These are phyloP conservation scores for Vandiemenella viatica DNA, from an alignment of 2,888 invertebrate genomes.

Conservation along the genomic window DNA sequence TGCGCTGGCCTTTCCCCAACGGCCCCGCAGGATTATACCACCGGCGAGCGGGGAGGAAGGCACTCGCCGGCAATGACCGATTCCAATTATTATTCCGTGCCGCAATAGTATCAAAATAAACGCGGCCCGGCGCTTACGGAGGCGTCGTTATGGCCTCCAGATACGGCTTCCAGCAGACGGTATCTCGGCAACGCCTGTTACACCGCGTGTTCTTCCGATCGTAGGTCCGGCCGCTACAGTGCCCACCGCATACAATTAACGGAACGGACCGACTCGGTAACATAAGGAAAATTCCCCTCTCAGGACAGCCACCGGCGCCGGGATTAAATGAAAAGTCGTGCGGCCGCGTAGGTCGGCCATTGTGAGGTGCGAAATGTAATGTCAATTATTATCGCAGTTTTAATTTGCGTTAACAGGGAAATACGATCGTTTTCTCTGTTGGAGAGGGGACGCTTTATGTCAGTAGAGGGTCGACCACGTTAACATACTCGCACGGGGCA, in stretches of 20 bases:
- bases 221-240: too few species aligned
- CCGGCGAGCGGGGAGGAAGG: neutral
- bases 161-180: too few species aligned
- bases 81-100: slow-evolving; percentile 29
- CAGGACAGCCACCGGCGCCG: too few species aligned
- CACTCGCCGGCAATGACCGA: slow-evolving; percentile 24
- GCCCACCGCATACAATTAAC: neutral
- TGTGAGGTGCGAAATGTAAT: neutral
- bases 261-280: neutral
- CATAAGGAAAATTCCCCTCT: neutral
- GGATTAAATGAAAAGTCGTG: neutral
- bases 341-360: neutral
- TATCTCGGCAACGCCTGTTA: too few species aligned
- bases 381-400: neutral
- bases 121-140: slow-evolving; percentile 2
- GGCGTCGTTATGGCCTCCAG: too few species aligned
- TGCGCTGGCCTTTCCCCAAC: too few species aligned
- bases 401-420: neutral
- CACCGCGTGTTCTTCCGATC: neutral
- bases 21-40: neutral
- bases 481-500: too few species aligned
- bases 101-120: slow-evolving; percentile 15
- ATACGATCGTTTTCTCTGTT: neutral
- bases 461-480: too few species aligned
- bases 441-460: too few species aligned